Evolutionary conservation across 2,113 vertebrate genomes (phyloP), one percentile per base, ranked within the genome.

Genomic region (Atrichornis clamosus): DNA sequence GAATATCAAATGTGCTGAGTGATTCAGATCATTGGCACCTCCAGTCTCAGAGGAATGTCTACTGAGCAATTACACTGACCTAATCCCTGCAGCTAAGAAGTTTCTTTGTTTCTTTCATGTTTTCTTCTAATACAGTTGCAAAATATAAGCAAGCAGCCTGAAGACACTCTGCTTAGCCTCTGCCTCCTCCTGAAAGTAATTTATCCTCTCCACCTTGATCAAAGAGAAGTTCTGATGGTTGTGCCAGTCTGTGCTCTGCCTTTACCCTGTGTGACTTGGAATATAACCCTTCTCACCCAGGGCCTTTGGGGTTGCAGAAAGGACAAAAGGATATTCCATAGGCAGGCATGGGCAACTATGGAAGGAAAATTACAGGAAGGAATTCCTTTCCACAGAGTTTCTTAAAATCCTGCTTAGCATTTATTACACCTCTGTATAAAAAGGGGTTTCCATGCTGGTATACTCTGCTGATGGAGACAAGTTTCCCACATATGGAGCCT

Each of bases 71-170:
- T 73, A 75, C 41, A 53, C 46, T 20, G 11, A 52, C 69, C 56
- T 91, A 80, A 90, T 94, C 93, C 79, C 91, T 94, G 82, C 60
- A 95, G 80, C 67, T 72, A 68, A 95, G 37, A 56, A 44, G 13
- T 24, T 78, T 75, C 53, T 94, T 84, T 94, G 84, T 84, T 94
- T 92, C 73, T 80, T 83, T 90, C 20, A 33, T 35, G 59, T 77
- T 87, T 91, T 77, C 69, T 39, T 90, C 65, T 87, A 85, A 90
- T 42, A 77, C 83, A 52, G 53, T 70, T 64, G 56, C 58, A 96
- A 72, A 87, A 73, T 39, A 35, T 18, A 47, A 68, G 72, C 56
- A 90, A 90, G 68, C 79, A 27, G 63, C 17, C 82, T 70, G 76
- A 91, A 97, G 62, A 80, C 59, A 65, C 89, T 19, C 27, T 72